Percentiles rank a stretch among this genome's conserved stretches.
phyloP scores from a whole-genome alignment of 2,113 vertebrate genomes.

The Larimichthys crocea region DNA sequence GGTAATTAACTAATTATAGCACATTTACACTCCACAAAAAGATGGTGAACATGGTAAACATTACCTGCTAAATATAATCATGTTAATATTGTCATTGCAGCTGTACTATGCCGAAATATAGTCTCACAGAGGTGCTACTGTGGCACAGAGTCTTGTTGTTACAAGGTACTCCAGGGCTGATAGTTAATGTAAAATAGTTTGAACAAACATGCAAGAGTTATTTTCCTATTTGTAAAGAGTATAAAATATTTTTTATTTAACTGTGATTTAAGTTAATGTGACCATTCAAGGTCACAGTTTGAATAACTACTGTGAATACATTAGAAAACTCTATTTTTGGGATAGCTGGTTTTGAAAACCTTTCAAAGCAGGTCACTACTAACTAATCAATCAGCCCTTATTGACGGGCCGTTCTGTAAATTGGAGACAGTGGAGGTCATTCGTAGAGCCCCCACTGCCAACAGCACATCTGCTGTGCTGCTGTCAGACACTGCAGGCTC shows the following conservation, averaged over 20 bases:
- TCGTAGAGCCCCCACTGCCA: conserved; percentile 9
- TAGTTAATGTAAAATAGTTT: neutral
- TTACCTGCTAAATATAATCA: neutral
- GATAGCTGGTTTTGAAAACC: neutral
- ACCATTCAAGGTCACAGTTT: neutral
- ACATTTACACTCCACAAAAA: neutral
- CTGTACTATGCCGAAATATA: neutral
- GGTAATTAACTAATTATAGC: neutral
- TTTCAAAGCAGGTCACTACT: conserved; percentile 45
- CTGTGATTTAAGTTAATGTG: neutral
- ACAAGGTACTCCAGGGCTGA: neutral
- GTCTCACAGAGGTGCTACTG: neutral
- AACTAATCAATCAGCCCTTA: conserved; percentile 48
- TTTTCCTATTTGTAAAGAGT: neutral
- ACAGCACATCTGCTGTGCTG: conserved; percentile 29
- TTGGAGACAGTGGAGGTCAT: conserved; percentile 35
- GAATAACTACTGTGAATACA: neutral
- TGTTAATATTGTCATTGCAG: neutral
- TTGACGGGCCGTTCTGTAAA: conserved; percentile 26
- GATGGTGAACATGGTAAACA: neutral
- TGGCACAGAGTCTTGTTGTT: neutral
- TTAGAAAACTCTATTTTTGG: neutral
- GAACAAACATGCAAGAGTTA: neutral
- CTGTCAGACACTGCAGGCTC: conserved; percentile 31
- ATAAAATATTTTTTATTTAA: neutral